Evolutionary conservation across 2,113 vertebrate genomes (phyloP).

Genomic region (Arothron firmamentum): DNA sequence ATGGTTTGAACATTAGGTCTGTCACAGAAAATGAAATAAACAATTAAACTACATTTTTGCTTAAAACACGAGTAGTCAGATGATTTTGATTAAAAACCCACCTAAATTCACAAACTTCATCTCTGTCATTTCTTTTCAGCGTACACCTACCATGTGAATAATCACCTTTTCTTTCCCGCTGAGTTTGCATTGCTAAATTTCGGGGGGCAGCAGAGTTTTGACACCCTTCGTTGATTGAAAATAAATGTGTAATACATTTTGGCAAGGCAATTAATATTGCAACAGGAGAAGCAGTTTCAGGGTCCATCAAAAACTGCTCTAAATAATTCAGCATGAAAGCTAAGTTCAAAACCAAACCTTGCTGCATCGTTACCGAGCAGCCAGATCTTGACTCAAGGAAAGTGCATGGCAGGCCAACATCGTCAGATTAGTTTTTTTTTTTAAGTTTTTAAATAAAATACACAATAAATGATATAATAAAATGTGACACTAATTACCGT

Average conservation of each 20-base stretch:
- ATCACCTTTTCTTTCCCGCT: slow-evolving; percentile 26
- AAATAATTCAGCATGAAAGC: slow-evolving; percentile 71
- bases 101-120: slow-evolving; percentile 17
- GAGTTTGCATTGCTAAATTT: slow-evolving; percentile 34
- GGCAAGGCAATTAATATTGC: slow-evolving; percentile 71
- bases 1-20: not conserved
- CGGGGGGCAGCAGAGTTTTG: slow-evolving; percentile 11
- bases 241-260: slow-evolving; percentile 70
- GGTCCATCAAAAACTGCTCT: slow-evolving; percentile 66
- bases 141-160: slow-evolving; percentile 27
- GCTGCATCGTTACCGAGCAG: slow-evolving; percentile 42
- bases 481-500: no score
- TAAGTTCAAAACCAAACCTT: slow-evolving; percentile 61
- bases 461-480: no score
- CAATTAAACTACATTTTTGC: not conserved
- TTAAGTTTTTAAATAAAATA: no score
- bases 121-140: slow-evolving; percentile 18
- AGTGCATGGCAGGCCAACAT: not conserved
- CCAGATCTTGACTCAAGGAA: slow-evolving; percentile 29
- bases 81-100: not conserved
- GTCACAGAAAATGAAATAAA: not conserved
- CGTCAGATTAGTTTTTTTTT: no score
- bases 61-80: not conserved
- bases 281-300: slow-evolving; percentile 64
- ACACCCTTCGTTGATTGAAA: slow-evolving; percentile 58